These are phyloP conservation scores for Probosciger aterrimus DNA, from an alignment of 2,113 vertebrate species.

Conservation along the genomic window DNA sequence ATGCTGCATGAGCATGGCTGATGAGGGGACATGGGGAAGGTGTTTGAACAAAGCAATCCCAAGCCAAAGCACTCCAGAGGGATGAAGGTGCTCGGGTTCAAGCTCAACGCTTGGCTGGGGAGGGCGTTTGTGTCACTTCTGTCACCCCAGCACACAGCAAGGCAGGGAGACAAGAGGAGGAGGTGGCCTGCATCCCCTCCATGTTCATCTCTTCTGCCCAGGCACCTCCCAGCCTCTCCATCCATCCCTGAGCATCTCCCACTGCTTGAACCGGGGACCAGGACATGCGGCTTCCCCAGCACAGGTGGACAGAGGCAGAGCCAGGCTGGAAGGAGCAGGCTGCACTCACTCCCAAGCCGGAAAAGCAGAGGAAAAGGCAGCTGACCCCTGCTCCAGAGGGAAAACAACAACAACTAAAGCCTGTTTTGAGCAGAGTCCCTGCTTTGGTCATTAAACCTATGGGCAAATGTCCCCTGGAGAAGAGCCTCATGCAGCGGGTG, in stretches of 20 bases:
- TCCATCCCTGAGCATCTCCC: neutral
- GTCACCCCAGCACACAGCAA: neutral
- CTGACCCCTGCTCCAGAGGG: neutral
- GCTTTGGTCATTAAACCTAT: neutral
- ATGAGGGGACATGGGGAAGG: accelerated
- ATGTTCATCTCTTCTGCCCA: neutral
- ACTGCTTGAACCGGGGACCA: neutral
- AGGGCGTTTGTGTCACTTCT: neutral
- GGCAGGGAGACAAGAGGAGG: neutral
- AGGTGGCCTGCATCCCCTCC: neutral
- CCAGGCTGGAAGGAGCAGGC: neutral
- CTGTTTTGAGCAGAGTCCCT: neutral
- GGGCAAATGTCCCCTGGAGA: neutral
- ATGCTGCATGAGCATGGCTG: accelerated
- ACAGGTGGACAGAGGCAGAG: neutral
- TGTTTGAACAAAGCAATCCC: neutral
- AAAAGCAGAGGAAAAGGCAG: neutral
- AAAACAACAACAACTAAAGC: neutral
- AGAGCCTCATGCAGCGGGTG: neutral
- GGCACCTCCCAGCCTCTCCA: neutral
- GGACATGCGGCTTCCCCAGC: neutral
- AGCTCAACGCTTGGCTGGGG: neutral
- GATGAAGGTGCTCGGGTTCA: accelerated
- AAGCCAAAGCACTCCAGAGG: neutral
- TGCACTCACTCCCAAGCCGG: accelerated